Evolutionary conservation across 2,888 invertebrate genomes (phyloP).

Genomic region (Epistrophe eligans): DNA sequence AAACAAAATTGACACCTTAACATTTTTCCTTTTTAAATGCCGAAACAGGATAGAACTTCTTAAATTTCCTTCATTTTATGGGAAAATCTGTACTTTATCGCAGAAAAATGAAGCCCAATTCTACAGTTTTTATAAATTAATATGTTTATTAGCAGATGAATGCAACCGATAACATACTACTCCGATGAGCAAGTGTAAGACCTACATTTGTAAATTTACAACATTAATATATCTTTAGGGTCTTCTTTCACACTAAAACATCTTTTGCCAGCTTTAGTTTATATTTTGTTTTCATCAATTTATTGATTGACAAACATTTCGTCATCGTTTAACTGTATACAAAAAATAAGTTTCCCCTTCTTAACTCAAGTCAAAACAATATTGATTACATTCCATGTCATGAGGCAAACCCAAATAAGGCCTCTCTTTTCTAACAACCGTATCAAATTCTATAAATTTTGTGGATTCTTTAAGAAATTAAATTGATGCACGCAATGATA

Average conservation of each 20-base stretch:
- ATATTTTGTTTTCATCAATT: conserved; percentile 1
- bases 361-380: not conserved
- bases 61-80: too few species aligned
- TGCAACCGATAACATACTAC: too few species aligned
- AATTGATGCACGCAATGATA: conserved; percentile 25
- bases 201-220: too few species aligned
- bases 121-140: too few species aligned
- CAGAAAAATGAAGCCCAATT: too few species aligned
- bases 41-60: too few species aligned
- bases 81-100: too few species aligned
- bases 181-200: too few species aligned
- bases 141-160: too few species aligned
- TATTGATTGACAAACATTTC: conserved; percentile 25
- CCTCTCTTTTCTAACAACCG: not conserved
- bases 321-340: not conserved
- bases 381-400: conserved; percentile 6
- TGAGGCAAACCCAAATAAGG: conserved; percentile 6
- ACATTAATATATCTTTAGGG: too few species aligned
- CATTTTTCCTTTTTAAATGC: too few species aligned
- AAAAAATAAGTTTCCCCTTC: not conserved
- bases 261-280: not conserved
- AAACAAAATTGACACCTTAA: too few species aligned
- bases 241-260: not conserved
- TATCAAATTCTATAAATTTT: conserved; percentile 18
- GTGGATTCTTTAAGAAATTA: not conserved